Evolutionary conservation across 2,797 vertebrate genomes (phyloP).

Genomic region (Luscinia luscinia): DNA sequence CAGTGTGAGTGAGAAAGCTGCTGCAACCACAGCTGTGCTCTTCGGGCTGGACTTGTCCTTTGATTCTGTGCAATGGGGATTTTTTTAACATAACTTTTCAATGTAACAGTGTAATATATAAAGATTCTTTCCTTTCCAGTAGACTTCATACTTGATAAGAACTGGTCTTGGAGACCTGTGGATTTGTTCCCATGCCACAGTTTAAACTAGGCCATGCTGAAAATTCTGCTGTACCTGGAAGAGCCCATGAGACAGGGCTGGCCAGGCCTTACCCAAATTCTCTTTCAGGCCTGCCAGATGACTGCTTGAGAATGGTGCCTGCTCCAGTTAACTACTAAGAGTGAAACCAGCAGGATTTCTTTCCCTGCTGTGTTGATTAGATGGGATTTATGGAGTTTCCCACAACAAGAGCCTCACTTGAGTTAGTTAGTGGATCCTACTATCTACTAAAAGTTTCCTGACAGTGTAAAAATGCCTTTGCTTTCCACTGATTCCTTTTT

Average conservation of each 20-base stretch:
- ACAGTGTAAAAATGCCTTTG: background rate
- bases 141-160: background rate
- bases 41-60: background rate
- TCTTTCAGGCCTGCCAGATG: background rate
- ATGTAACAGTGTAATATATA: background rate
- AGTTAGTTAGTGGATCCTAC: background rate
- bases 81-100: background rate
- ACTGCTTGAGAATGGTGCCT: background rate
- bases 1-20: background rate
- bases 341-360: background rate
- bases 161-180: background rate
- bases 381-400: background rate
- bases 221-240: background rate
- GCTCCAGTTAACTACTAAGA: background rate
- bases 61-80: accelerated
- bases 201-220: background rate
- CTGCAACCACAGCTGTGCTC: background rate
- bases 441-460: background rate
- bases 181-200: background rate
- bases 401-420: background rate
- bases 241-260: background rate
- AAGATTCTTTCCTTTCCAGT: background rate
- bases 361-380: background rate
- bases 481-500: background rate
- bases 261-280: background rate